phyloP scores from a whole-genome alignment of 2,888 invertebrate genomes.

The Lapara coniferarum region DNA sequence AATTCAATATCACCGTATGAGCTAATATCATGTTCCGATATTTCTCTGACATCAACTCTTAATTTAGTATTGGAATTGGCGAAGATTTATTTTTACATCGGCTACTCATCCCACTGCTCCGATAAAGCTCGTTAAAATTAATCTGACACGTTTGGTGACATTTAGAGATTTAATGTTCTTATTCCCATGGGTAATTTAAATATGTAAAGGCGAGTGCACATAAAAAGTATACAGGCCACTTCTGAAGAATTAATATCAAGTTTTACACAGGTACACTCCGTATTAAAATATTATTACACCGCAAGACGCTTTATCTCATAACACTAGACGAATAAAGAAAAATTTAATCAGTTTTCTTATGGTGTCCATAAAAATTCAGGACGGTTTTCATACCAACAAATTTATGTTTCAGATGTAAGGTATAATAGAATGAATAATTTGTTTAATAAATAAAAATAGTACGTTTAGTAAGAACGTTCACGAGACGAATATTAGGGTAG shows the following conservation, averaged over 20 bases:
- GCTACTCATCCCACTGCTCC: too few species aligned
- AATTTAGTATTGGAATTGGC: too few species aligned
- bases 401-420: conserved; percentile 13
- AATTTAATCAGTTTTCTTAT: conserved; percentile 59
- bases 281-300: conserved; percentile 55
- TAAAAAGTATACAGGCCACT: conserved; percentile 1
- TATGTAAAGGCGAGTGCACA: conserved; percentile 1
- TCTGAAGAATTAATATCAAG: conserved; percentile 9
- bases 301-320: conserved; percentile 54
- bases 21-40: too few species aligned
- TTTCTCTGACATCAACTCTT: too few species aligned
- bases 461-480: background rate
- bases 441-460: background rate
- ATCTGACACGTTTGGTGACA: too few species aligned
- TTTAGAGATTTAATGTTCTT: too few species aligned
- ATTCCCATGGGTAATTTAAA: background rate
- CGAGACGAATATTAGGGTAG: background rate
- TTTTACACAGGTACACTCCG: conserved; percentile 30
- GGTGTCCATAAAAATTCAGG: conserved; percentile 43
- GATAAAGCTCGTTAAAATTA: too few species aligned
- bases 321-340: conserved; percentile 61
- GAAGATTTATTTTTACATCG: too few species aligned
- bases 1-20: too few species aligned
- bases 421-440: background rate
- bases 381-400: conserved; percentile 12